phyloP scores from a whole-genome alignment of 2,113 vertebrate species.

The Crypturellus undulatus region DNA sequence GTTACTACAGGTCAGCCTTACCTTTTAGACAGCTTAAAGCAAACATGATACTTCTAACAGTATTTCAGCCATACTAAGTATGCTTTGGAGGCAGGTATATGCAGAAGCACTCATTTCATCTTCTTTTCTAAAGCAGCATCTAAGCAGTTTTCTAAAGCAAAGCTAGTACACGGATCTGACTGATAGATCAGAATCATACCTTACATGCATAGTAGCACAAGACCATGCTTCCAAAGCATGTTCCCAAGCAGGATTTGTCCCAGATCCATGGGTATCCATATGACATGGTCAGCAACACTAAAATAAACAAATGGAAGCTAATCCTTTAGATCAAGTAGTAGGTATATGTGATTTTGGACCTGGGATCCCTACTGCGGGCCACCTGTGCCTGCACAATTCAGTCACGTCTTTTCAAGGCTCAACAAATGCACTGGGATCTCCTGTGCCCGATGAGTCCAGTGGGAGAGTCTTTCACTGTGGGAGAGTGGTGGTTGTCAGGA shows the following conservation, averaged over 20 bases:
- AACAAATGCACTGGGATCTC: neutral
- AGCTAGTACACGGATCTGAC: neutral
- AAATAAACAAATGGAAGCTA: neutral
- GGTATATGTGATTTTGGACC: neutral
- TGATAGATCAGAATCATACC: neutral
- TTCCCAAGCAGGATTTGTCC: neutral
- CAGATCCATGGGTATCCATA: neutral
- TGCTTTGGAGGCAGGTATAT: neutral
- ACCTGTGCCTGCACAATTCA: neutral
- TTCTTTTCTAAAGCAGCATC: neutral
- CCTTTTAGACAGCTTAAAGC: neutral
- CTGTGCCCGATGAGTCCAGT: fast-evolving
- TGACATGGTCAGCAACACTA: neutral
- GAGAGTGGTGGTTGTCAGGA: neutral
- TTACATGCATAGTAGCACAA: neutral
- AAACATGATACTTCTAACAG: neutral
- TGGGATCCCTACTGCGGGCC: neutral
- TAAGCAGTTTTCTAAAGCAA: neutral
- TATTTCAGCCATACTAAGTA: neutral
- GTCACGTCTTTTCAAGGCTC: neutral
- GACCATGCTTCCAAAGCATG: neutral
- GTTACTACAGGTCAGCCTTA: neutral
- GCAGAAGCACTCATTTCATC: neutral
- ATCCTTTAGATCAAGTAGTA: neutral
- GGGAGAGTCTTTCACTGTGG: neutral